A percentile compares a stretch with the other conserved stretches of the same genome.
Conservation (phyloP, 2,113 vertebrate genomes). For the Elaphurus davidianus region DNA sequence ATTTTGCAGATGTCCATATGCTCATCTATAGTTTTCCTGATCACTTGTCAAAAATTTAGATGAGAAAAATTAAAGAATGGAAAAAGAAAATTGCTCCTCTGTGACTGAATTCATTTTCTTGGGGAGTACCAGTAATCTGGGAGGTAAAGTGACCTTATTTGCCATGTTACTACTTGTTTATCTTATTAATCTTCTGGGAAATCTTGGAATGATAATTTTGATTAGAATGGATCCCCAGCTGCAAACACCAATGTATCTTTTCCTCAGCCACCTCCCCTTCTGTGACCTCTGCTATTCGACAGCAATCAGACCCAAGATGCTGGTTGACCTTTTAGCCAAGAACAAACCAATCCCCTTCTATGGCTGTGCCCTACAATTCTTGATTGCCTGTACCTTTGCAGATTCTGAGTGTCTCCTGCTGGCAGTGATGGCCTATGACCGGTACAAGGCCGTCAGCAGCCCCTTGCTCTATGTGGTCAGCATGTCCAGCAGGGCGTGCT, state of each 20-base stretch:
- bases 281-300: not conserved
- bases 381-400: not conserved
- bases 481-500: slow-evolving; percentile 25
- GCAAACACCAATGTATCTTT: not conserved
- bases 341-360: not conserved
- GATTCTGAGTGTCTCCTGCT: not conserved
- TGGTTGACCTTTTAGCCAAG: not conserved
- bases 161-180: not conserved
- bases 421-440: not conserved
- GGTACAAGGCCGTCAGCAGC: not conserved
- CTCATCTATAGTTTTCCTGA: not conserved
- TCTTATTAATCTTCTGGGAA: not conserved
- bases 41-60: not conserved
- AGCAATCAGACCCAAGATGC: not conserved
- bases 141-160: not conserved
- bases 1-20: not conserved
- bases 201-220: not conserved
- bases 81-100: not conserved
- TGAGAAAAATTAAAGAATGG: not conserved
- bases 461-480: not conserved
- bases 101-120: not conserved
- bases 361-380: not conserved
- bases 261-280: not conserved
- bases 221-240: not conserved
- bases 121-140: not conserved